phyloP scores from a whole-genome alignment of 2,797 vertebrate species.

The Rhabdophis nuchalis region DNA sequence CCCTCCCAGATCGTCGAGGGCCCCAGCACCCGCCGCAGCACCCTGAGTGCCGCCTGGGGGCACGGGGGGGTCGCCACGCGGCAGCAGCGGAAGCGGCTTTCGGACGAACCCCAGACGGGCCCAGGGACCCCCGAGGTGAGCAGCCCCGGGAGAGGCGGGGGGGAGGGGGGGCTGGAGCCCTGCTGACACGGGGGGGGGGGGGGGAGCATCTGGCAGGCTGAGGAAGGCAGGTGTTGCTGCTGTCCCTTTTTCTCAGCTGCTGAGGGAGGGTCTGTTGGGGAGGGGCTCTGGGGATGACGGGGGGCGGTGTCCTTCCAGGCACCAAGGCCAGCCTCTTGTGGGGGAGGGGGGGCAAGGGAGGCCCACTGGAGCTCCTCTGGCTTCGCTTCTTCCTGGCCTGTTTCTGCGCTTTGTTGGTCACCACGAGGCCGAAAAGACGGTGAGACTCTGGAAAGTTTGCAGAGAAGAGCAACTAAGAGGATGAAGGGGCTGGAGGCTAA shows the following conservation, averaged over 20 bases:
- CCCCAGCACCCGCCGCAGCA: slow-evolving; percentile 59
- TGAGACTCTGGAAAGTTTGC: too few relatives aligned
- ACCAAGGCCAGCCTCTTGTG: neutral
- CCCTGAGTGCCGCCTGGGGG: neutral
- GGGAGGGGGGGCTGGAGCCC: neutral
- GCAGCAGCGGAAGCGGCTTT: slow-evolving; percentile 75
- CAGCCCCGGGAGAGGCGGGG: fast-evolving
- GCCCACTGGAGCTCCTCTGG: fast-evolving
- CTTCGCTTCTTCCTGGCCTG: neutral
- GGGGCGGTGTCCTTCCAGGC: neutral
- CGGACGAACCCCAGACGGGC: slow-evolving; percentile 67
- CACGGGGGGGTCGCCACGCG: slow-evolving; percentile 60
- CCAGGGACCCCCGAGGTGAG: slow-evolving; percentile 83
- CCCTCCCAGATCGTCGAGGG: slow-evolving; percentile 77
- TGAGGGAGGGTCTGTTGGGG: neutral
- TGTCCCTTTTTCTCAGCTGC: neutral
- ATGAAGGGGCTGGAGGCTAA: too few relatives aligned
- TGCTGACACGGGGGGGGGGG: neutral
- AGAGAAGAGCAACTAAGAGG: too few relatives aligned
- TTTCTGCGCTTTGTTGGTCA: too few relatives aligned
- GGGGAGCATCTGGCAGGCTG: neutral
- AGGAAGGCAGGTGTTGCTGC: too few relatives aligned
- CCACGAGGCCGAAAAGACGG: too few relatives aligned
- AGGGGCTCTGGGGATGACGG: neutral
- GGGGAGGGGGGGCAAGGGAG: neutral